Base-by-base conservation (phyloP, 1,140 invertebrate genomes). In the Pararge aegeria region DNA sequence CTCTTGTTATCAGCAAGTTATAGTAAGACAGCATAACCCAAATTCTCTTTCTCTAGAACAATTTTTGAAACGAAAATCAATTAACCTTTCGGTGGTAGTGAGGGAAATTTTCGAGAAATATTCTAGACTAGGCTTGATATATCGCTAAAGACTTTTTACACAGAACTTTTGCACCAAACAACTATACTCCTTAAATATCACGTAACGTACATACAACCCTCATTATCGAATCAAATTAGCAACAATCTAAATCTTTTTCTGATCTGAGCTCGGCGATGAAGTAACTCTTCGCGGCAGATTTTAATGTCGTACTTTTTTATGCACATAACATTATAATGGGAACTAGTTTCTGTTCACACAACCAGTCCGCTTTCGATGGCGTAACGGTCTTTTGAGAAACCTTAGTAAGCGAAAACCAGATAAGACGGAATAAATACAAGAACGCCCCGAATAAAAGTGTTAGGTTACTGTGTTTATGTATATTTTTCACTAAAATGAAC, bases 291-390 rank as follows among this genome's bases (percentile, higher is more conserved):
- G 42, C 34, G 29, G 53, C 44, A 55, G 51, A 58, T 61, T 61
- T 56, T 65, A 42, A 66, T 66, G 62, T 64, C 30, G 52, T 60
- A 55, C 51, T 58, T 54, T 61, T 65, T 66, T 57, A 64, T 64
- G 57, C 57, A 64, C 53, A 61, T 60, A 64, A 61, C 53, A 60
- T 68, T 54, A 64, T 51, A 61, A 53, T 57, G 54, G 51, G 40
- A 64, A 61, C 61, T 50, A 64, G 61, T 64, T 64, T 68, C 52
- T 60, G 61, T 66, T 66, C 58, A 58, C 66, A 60, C 66, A 59
- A 67, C 52, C 62, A 56, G 61, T 63, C 51, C 19, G 65, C 38
- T 55, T 44, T 58, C 54, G 58, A 53, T 66, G 55, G 42, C 44
- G 52, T 55, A 59, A 64, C 60, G 60, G 60, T 56, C 34, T 55